A percentile compares a stretch with the other conserved stretches of the same genome.
These are phyloP conservation scores for Burhinus bistriatus DNA, from an alignment of 2,113 vertebrate genomes.

Conservation along the genomic window DNA sequence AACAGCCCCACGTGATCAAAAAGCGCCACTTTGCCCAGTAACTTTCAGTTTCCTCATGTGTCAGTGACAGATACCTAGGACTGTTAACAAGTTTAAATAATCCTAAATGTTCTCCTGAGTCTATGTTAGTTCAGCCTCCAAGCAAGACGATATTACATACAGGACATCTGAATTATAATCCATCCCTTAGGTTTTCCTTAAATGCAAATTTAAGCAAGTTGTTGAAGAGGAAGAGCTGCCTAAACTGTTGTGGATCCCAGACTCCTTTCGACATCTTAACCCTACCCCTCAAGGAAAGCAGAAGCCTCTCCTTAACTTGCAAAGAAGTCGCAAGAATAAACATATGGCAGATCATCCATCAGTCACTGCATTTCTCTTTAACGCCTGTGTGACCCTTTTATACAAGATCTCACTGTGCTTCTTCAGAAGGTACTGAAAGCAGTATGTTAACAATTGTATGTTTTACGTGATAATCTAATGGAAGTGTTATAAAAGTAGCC, in stretches of 20 bases:
- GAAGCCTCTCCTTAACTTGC: background rate
- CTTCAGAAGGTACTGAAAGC: background rate
- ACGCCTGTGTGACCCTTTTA: background rate
- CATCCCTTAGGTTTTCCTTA: background rate
- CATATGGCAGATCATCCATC: background rate
- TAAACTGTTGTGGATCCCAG: background rate
- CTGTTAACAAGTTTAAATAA: background rate
- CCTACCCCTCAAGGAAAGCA: background rate
- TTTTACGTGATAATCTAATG: background rate
- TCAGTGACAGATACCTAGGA: background rate
- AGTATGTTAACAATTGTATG: background rate
- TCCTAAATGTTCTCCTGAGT: background rate
- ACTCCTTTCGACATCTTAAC: background rate
- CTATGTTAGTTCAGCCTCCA: background rate
- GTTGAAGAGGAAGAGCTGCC: background rate
- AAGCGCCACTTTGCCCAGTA: background rate
- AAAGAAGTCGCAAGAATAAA: background rate
- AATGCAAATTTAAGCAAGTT: background rate
- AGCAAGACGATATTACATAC: fast-evolving
- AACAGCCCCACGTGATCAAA: background rate
- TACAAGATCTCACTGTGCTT: background rate
- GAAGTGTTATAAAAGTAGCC: background rate
- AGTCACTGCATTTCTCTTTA: background rate
- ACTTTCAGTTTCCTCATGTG: background rate
- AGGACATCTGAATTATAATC: background rate